Conservation (phyloP, 2,113 vertebrate genomes). For the Chauna torquata region DNA sequence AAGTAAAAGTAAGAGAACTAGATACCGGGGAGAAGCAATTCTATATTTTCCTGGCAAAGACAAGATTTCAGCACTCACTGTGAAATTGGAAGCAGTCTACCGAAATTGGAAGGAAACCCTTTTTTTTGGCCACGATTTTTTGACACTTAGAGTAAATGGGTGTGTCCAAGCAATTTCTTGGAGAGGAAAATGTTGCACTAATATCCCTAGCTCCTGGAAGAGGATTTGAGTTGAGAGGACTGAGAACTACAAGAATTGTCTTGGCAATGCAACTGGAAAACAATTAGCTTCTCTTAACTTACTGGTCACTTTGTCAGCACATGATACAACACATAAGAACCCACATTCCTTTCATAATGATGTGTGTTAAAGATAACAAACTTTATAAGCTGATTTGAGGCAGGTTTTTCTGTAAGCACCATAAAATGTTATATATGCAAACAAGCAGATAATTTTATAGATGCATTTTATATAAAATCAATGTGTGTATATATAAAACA, state of each 20-base stretch:
- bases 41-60: not conserved
- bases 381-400: not conserved
- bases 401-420: not conserved
- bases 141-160: not conserved
- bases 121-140: constrained; percentile 2
- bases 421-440: not conserved
- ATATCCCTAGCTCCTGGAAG: not conserved
- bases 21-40: not conserved
- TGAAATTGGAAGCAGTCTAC: constrained; percentile 11
- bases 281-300: not conserved
- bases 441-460: not conserved
- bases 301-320: not conserved
- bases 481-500: not conserved
- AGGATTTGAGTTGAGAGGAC: not conserved
- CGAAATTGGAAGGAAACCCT: not conserved
- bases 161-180: not conserved
- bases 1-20: constrained; percentile 11
- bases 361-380: not conserved
- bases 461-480: not conserved
- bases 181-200: not conserved
- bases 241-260: not conserved
- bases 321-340: not conserved
- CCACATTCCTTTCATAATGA: not conserved
- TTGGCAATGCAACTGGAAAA: not conserved
- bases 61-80: constrained; percentile 6